These are phyloP conservation scores for Ceramica pisi DNA, from an alignment of 2,888 invertebrate species.

Conservation along the genomic window DNA sequence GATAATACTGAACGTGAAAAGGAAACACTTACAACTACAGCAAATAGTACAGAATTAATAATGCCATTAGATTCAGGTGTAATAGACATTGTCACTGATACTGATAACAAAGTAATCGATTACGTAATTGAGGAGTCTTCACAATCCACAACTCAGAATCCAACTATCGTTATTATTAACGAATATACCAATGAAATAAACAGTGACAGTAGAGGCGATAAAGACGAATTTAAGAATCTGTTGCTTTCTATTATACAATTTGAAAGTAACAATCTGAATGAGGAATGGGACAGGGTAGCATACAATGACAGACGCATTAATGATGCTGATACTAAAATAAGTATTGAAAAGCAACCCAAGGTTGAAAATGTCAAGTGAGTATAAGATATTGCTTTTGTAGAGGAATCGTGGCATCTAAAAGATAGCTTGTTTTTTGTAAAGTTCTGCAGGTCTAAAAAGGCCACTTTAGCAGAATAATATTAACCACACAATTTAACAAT, in stretches of 20 bases:
- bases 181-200: constrained; percentile 51
- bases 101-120: neutral
- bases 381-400: neutral
- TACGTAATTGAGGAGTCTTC: constrained; percentile 2
- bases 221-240: constrained; percentile 62
- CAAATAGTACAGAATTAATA: neutral
- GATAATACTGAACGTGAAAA: neutral
- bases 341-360: neutral
- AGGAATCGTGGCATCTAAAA: no score
- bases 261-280: constrained; percentile 69
- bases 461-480: no score
- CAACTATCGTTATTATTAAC: constrained; percentile 70
- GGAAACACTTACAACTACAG: neutral
- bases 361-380: constrained; percentile 26
- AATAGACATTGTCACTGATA: neutral
- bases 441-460: no score
- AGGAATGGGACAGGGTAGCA: constrained; percentile 63
- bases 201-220: constrained; percentile 19
- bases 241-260: constrained; percentile 73
- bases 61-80: neutral
- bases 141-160: constrained; percentile 50
- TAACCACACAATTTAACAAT: no score
- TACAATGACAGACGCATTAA: constrained; percentile 7
- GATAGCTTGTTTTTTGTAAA: no score
- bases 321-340: constrained; percentile 26